Evolutionary conservation across 2,888 invertebrate genomes (phyloP).

Genomic region (Nephrotoma appendiculata): DNA sequence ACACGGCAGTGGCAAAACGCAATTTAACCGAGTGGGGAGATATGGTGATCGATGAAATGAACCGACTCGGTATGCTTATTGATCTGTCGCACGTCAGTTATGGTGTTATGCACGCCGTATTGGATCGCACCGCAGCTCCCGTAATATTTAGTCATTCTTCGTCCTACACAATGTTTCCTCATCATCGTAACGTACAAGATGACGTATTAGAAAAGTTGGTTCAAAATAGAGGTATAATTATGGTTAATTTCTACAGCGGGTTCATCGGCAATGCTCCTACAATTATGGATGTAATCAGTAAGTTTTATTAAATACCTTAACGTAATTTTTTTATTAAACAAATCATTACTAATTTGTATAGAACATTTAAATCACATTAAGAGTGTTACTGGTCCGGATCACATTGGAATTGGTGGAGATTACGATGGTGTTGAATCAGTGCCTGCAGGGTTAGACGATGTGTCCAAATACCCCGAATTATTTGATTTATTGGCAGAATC

Average conservation of each 20-base stretch:
- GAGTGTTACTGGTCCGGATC: constrained; percentile 33
- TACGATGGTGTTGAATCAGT: constrained; percentile 44
- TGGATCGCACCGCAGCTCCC: constrained; percentile 37
- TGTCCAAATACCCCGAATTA: constrained; percentile 51
- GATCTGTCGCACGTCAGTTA: constrained; percentile 44
- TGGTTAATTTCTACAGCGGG: constrained; percentile 56
- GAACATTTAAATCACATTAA: constrained; percentile 39
- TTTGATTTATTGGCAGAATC: constrained; percentile 41
- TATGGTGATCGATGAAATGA: constrained; percentile 43
- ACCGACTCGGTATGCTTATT: constrained; percentile 47
- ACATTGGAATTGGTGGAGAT: constrained; percentile 39
- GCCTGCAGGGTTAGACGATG: constrained; percentile 57
- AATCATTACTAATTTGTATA: constrained; percentile 15
- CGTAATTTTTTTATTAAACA: not conserved
- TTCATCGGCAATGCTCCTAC: constrained; percentile 42
- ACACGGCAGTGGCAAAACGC: not conserved
- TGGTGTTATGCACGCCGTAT: constrained; percentile 39
- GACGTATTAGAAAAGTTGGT: constrained; percentile 38
- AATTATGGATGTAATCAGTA: constrained; percentile 53
- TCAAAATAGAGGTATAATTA: constrained; percentile 52
- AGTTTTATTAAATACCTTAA: not conserved
- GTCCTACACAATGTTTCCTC: constrained; percentile 35
- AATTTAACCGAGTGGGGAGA: constrained; percentile 9
- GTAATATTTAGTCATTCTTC: constrained; percentile 48
- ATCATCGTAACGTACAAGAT: constrained; percentile 43